Evolutionary conservation across 2,888 invertebrate species (phyloP), one percentile per base, ranked within the genome.

Genomic region (Lasioglossum vierecki): DNA sequence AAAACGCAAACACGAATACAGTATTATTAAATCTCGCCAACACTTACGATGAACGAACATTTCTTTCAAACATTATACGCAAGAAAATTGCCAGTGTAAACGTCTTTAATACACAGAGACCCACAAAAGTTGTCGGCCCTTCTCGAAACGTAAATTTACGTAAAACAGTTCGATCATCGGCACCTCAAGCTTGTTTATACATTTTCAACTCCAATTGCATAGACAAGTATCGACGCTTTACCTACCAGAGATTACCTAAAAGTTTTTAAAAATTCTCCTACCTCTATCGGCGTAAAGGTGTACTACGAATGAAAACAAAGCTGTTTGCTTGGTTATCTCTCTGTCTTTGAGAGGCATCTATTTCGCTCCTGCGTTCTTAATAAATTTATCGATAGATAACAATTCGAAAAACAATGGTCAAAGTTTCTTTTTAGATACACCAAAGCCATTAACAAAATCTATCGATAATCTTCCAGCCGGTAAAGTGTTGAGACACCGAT

Each of bases 21-120:
- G 77, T 84, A 77, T 75, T 79, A 79, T 26, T 53, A 66, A 66
- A 13, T 68, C 26, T 74, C 57, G 11, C 18, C 57, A 73, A n/a
- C 11, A 13, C 11, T 35, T 44, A 4, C 30, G 26, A 46, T 35
- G 9, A 63, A 75, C 30, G 18, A 15, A 41, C 46, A 77, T 30
- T 60, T 11, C 13, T 44, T 74, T 70, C 46, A 11, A 26, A 46
- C 22, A 30, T 30, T 35, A 13, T 39, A 53, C 35, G 35, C 49
- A 39, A 35, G 18, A 22, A 9, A 39, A 74, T 30, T 18, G 11
- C 35, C n/a, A 13, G 18, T 18, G 44, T 15, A 35, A 46, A 46
- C 15, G 13, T 26, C 41, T 63, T 72, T 13, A 5, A 66, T 41
- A 30, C 18, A 18, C 18, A 35, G 63, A 30, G 63, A 30, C 63